Evolutionary conservation across 2,113 vertebrate species (phyloP), one percentile per base, ranked within the genome.

Genomic region (Chunga burmeisteri): DNA sequence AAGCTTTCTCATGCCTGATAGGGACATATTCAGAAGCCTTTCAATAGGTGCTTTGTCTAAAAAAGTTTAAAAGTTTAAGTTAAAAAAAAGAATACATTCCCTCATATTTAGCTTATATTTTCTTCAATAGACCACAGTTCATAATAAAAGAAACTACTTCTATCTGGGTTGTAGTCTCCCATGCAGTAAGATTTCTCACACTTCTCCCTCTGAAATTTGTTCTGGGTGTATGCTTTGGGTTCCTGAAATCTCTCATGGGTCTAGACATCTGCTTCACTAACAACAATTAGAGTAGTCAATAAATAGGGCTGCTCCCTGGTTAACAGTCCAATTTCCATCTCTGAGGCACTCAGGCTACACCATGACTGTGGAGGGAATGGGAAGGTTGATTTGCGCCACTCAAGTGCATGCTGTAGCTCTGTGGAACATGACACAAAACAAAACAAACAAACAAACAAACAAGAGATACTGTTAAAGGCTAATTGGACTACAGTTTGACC

Each of bases 41-140:
- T 96, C 90, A 96, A 93, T 86, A 88, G 68, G 20, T 61, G 56
- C 91, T 94, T 92, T 97, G 90, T 95, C 88, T 93, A 42, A 92
- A 80, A 79, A 86, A 77, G 90, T 90, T 92, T 88, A 86, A 94
- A 85, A 96, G 88, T 86, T 91, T 83, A 73, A 78, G 59, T 68
- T 70, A 44, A 78, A 86, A 94, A 67, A 80, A 17, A 12, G 7
- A 74, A 72, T 80, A 55, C 3, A 1, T 56, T 82, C 36, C 17
- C 34, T 73, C 11, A 36, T 66, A 83, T 91, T 90, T 94, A 80
- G 59, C 52, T 67, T 65, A 16, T 90, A 52, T 86, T 77, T 86
- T 91, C 59, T 93, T 81, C 58, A 65, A 25, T 2, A 83, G 65
- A 75, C 23, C 75, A 86, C 62, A 70, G 30, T 72, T 94, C 15